phyloP scores from a whole-genome alignment of 1,140 invertebrate species.

The Lepidurus couesii region DNA sequence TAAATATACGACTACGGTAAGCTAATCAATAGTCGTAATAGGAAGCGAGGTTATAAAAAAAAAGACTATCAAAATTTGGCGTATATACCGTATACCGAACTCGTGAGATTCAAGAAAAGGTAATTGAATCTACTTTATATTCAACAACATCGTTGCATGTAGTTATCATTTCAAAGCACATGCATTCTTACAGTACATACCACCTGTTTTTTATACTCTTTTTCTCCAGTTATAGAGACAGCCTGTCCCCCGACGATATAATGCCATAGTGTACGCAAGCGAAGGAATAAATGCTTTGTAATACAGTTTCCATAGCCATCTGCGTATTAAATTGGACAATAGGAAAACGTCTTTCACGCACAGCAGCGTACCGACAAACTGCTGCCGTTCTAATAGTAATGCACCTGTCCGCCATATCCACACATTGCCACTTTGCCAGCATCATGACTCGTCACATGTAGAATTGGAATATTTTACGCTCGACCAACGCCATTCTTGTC shows the following conservation, averaged over 20 bases:
- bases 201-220: slow-evolving; percentile 9
- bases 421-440: neutral
- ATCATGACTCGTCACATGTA: slow-evolving; percentile 19
- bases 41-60: neutral
- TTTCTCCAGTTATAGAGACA: slow-evolving; percentile 9
- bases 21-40: neutral
- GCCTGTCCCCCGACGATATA: slow-evolving; percentile 3
- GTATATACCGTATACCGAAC: neutral
- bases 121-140: neutral
- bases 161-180: neutral
- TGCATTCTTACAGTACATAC: neutral
- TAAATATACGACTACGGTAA: slow-evolving; percentile 5
- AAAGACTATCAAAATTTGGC: neutral
- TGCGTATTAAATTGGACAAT: slow-evolving; percentile 17
- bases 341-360: slow-evolving; percentile 9
- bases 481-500: neutral
- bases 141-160: neutral
- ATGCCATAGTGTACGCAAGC: slow-evolving; percentile 11
- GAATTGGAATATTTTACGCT: neutral
- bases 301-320: slow-evolving; percentile 15
- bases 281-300: slow-evolving; percentile 16
- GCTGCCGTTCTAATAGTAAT: neutral
- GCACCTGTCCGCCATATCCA: slow-evolving; percentile 20
- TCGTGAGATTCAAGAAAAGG: neutral
- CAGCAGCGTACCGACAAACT: slow-evolving; percentile 5